A percentile compares a stretch with the other conserved stretches of the same genome.
phyloP scores from a whole-genome alignment of 2,888 invertebrate species.

The Mellilla xanthometata region DNA sequence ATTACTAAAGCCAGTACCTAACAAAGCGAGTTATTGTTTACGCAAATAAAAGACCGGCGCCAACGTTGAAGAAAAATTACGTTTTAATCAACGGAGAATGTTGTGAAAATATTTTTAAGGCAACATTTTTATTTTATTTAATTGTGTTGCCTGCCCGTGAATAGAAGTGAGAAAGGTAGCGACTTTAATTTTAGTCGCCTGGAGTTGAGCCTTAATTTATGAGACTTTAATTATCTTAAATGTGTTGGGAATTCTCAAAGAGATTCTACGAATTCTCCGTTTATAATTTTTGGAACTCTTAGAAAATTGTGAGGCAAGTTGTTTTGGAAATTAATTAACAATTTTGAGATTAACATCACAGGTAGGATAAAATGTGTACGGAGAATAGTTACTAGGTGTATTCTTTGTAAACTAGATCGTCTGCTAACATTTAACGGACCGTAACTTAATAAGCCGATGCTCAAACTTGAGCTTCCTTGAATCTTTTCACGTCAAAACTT shows the following conservation, averaged over 20 bases:
- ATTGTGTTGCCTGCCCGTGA: slow-evolving; percentile 3
- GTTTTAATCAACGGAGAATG: slow-evolving; percentile 24
- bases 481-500: slow-evolving; percentile 1
- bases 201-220: slow-evolving; percentile 10
- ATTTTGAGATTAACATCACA: too few species aligned
- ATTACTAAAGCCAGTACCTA: slow-evolving; percentile 2
- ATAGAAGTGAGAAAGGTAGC: slow-evolving; percentile 12
- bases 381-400: too few species aligned
- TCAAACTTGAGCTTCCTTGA: background rate
- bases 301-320: too few species aligned
- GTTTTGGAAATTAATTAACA: too few species aligned
- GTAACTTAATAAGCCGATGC: background rate
- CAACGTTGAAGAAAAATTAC: slow-evolving; percentile 18
- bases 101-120: slow-evolving; percentile 15
- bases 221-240: slow-evolving; percentile 11
- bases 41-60: slow-evolving; percentile 22
- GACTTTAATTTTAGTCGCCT: slow-evolving; percentile 6
- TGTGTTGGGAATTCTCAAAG: slow-evolving; percentile 1
- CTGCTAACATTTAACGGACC: too few species aligned
- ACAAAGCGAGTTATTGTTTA: slow-evolving; percentile 17
- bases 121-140: slow-evolving; percentile 11
- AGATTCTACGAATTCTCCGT: background rate
- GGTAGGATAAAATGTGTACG: too few species aligned
- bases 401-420: too few species aligned
- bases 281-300: too few species aligned